phyloP scores from a whole-genome alignment of 2,797 vertebrate genomes.

The Sibirionetta formosa region DNA sequence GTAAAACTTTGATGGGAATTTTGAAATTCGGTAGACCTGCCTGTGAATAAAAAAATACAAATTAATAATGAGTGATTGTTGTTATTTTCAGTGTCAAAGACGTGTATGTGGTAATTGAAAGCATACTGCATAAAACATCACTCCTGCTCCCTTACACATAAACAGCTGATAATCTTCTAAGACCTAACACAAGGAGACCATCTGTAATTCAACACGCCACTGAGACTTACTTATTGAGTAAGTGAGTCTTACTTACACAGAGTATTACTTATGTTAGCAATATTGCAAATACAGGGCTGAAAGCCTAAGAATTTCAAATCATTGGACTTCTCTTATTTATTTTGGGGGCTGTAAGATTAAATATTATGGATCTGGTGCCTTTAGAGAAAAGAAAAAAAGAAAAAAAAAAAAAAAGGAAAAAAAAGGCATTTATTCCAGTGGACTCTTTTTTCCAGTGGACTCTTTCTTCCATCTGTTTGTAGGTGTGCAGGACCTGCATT shows the following conservation, averaged over 20 bases:
- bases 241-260: no score
- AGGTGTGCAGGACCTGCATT: not conserved
- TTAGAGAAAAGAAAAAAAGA: not conserved
- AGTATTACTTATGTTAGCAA: not conserved
- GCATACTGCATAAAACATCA: not conserved
- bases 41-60: not conserved
- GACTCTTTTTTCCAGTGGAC: not conserved
- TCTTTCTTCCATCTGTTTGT: not conserved
- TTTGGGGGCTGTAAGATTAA: not conserved
- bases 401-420: accelerated
- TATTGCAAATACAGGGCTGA: not conserved
- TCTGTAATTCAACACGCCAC: not conserved
- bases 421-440: not conserved
- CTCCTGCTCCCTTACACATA: not conserved
- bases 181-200: not conserved
- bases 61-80: not conserved
- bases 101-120: not conserved
- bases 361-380: not conserved
- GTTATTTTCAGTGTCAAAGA: not conserved
- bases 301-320: not conserved
- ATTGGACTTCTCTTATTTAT: not conserved
- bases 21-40: not conserved
- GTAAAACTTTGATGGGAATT: not conserved
- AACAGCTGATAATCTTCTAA: not conserved
- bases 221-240: not conserved